Conservation (phyloP, 1,140 invertebrate species). For the Holotrichia oblita region DNA sequence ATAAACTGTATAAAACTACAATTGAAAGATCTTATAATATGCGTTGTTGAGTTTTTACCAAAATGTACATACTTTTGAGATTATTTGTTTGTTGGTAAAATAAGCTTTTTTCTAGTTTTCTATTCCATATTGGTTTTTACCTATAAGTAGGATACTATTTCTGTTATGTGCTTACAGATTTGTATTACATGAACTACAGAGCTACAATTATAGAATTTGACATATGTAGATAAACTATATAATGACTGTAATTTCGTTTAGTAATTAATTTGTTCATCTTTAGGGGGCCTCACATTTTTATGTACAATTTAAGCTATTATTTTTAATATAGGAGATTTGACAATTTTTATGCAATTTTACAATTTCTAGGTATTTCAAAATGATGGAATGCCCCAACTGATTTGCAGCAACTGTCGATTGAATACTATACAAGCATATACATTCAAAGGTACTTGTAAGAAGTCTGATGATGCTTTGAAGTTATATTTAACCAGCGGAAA, state of each 20-base stretch:
- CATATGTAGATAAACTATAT: background rate
- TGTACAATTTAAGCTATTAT: background rate
- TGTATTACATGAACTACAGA: background rate
- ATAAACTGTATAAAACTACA: conserved; percentile 33
- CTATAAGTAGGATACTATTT: conserved; percentile 25
- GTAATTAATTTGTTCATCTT: background rate
- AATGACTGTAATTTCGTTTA: background rate
- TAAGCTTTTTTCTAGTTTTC: conserved; percentile 31
- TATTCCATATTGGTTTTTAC: conserved; percentile 30
- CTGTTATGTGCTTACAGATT: background rate
- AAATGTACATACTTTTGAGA: background rate
- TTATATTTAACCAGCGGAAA: conserved; percentile 73
- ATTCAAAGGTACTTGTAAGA: conserved; percentile 78
- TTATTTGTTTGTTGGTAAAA: background rate
- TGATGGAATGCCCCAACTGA: conserved; percentile 77
- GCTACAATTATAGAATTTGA: background rate
- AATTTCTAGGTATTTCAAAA: conserved; percentile 70
- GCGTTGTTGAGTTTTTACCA: background rate
- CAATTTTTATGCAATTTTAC: background rate
- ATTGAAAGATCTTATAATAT: background rate
- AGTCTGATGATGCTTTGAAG: conserved; percentile 73
- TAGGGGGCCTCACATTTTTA: background rate
- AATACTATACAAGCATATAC: conserved; percentile 75
- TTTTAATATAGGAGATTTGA: background rate
- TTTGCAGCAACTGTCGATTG: conserved; percentile 73